Conservation (phyloP, 2,113 vertebrate species). For the Alosa alosa region DNA sequence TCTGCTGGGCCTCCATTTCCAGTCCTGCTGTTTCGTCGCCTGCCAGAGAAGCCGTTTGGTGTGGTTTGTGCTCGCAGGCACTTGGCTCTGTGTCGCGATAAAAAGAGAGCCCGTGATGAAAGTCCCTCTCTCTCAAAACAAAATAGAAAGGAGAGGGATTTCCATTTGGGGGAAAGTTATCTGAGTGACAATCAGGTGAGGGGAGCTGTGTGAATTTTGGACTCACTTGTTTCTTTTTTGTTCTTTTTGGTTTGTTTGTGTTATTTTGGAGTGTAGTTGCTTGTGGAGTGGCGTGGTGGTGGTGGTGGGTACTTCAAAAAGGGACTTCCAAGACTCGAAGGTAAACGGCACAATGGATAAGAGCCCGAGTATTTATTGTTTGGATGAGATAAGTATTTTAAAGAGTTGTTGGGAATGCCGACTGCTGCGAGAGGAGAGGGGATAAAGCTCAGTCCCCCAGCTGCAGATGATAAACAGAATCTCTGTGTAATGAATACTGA, state of each 20-base stretch:
- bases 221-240: not conserved
- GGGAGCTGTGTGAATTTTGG: not conserved
- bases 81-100: not conserved
- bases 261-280: not conserved
- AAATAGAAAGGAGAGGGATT: not conserved
- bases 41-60: conserved; percentile 2
- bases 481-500: conserved; percentile 1
- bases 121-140: not conserved
- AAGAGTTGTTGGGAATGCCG: conserved; percentile 12
- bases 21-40: not conserved
- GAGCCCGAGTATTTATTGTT: not conserved
- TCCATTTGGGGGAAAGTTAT: not conserved
- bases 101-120: not conserved
- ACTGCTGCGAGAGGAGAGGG: not conserved
- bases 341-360: not conserved
- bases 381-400: not conserved
- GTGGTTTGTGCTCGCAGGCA: not conserved
- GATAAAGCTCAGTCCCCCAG: not conserved
- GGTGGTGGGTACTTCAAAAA: not conserved
- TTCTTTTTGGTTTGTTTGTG: not conserved
- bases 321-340: not conserved
- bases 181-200: not conserved
- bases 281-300: not conserved
- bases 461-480: not conserved
- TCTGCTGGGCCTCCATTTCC: not conserved